Evolutionary conservation across 2,888 invertebrate genomes (phyloP).

Genomic region (Netelia fuscicornis): DNA sequence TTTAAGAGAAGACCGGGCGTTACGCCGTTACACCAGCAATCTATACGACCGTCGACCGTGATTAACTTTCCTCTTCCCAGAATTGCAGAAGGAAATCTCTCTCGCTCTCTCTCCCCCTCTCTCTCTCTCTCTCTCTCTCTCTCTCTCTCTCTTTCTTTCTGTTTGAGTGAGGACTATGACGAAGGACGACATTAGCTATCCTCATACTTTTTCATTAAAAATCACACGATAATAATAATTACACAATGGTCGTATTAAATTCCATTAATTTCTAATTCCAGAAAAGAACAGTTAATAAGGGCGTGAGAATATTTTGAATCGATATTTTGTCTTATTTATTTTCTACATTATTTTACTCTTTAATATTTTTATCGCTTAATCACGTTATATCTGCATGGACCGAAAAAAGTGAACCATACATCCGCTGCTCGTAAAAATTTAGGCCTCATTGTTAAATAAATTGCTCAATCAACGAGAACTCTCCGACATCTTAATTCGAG

Average conservation of each 20-base stretch:
- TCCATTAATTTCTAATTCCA: background rate
- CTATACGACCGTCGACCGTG: constrained; percentile 59
- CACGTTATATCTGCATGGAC: background rate
- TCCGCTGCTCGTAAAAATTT: constrained; percentile 50
- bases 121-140: background rate
- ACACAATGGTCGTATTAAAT: background rate
- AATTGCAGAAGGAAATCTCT: background rate
- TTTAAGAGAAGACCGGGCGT: constrained; percentile 58
- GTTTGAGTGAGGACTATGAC: background rate
- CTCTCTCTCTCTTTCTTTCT: background rate
- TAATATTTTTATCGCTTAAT: no score
- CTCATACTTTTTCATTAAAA: background rate
- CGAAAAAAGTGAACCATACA: constrained; percentile 26
- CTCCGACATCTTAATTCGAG: constrained; percentile 37
- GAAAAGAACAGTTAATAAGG: no score
- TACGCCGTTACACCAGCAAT: constrained; percentile 60
- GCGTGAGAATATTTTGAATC: background rate
- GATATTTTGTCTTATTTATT: background rate
- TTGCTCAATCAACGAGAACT: constrained; percentile 41
- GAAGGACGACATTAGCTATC: background rate
- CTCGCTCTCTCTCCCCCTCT: background rate
- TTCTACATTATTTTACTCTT: background rate
- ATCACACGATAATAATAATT: background rate
- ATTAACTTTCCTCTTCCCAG: constrained; percentile 57
- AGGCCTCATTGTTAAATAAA: constrained; percentile 48